Evolutionary conservation across 1,140 invertebrate species (phyloP).

Genomic region (Drusus annulatus): DNA sequence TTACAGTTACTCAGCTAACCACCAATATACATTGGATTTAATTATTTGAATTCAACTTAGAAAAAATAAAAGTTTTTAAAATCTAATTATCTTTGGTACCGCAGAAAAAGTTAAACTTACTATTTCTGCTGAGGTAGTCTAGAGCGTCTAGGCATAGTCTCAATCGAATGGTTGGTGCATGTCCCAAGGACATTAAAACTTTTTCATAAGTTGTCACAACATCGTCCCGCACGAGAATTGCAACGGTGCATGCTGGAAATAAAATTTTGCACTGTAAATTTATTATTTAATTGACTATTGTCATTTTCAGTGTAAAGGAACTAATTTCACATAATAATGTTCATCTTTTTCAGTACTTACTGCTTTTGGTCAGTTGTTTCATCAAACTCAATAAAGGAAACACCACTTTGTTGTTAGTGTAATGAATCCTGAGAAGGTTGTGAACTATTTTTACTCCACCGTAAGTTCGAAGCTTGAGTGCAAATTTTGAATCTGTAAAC

Average conservation of each 20-base stretch:
- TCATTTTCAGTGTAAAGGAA: background rate
- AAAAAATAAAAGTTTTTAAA: too few relatives aligned
- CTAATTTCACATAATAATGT: too few relatives aligned
- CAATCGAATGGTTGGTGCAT: constrained; percentile 75
- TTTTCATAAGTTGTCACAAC: constrained; percentile 76
- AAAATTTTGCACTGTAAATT: constrained; percentile 41
- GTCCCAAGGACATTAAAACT: constrained; percentile 75
- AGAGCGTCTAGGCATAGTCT: constrained; percentile 76
- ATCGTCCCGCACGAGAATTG: constrained; percentile 76
- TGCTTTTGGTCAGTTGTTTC: constrained; percentile 76
- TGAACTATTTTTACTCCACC: constrained; percentile 76
- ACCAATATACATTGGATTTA: too few relatives aligned
- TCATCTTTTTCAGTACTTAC: constrained; percentile 65
- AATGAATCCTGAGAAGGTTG: constrained; percentile 74
- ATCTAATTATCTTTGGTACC: too few relatives aligned
- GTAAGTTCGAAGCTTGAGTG: constrained; percentile 73
- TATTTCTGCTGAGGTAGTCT: constrained; percentile 77
- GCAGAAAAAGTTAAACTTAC: too few relatives aligned
- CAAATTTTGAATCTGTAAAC: constrained; percentile 77
- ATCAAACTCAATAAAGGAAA: constrained; percentile 76
- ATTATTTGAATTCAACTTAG: too few relatives aligned
- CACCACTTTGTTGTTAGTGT: constrained; percentile 74
- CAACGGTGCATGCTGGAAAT: constrained; percentile 74
- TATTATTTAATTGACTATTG: background rate
- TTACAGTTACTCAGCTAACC: too few relatives aligned